Conservation (phyloP, 2,113 vertebrate genomes). For the Periophthalmus modestus region DNA sequence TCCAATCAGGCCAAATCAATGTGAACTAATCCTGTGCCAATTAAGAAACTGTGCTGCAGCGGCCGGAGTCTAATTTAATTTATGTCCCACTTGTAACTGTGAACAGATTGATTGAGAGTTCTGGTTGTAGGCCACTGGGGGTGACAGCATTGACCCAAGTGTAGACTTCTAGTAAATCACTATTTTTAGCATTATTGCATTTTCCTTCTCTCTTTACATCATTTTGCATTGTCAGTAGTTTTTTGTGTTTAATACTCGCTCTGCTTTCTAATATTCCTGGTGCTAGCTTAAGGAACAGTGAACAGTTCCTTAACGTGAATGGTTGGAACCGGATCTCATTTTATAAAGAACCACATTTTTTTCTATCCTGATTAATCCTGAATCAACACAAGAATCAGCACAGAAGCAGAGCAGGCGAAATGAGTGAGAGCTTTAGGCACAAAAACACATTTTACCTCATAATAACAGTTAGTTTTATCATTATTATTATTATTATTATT, state of each 20-base stretch:
- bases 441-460: too few species aligned
- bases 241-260: neutral
- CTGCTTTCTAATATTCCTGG: neutral
- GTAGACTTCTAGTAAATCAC: neutral
- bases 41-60: slow-evolving; percentile 59
- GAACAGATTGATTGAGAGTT: slow-evolving; percentile 59
- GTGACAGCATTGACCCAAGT: slow-evolving; percentile 38
- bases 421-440: too few species aligned
- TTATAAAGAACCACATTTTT: too few species aligned
- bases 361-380: too few species aligned
- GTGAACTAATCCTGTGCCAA: slow-evolving; percentile 66
- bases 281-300: too few species aligned
- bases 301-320: too few species aligned
- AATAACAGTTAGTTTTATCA: too few species aligned
- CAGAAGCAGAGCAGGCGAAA: too few species aligned
- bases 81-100: slow-evolving; percentile 38
- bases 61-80: slow-evolving; percentile 58
- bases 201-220: neutral
- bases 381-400: too few species aligned
- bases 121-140: slow-evolving; percentile 10
- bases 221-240: neutral
- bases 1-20: slow-evolving; percentile 71
- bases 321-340: too few species aligned
- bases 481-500: too few species aligned
- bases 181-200: neutral